Evolutionary conservation across 2,113 vertebrate genomes (phyloP), one percentile per base, ranked within the genome.

Genomic region (Hypomesus transpacificus): DNA sequence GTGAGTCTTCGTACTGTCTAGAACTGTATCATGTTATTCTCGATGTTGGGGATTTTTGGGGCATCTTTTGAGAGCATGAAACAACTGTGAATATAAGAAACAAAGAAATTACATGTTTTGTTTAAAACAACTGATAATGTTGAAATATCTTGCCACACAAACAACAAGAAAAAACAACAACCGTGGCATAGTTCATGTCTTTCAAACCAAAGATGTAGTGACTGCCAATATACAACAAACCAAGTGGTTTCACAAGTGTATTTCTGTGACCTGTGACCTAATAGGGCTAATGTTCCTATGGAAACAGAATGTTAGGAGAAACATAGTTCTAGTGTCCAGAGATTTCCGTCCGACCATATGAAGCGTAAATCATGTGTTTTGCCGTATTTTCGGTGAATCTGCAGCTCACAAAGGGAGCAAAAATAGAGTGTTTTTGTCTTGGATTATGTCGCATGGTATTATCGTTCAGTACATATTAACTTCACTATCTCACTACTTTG

Each of bases 141-240:
- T 62, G 26, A 17, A 34, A 34, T 28, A 14, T 63, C 61, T 34
- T 39, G 17, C 16, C 28, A 34, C 24, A 63, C 31, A 28, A 9
- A 63, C 28, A 28, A 34, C 61, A 31, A 21, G 24, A 28, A 71
- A 64, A n/a, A 81, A 75, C 64, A 69, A 76, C n/a, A 39, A 46
- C 18, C 39, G 64, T 17, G 64, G 39, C 64, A 66, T 51, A 52
- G 39, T 51, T 52, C 21, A 14, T 24, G 39, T 52, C 64, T 17
- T 22, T 68, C 61, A 79, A 86, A 86, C 76, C 76, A 78, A 87
- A 83, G 80, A 73, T 68, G 14, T 70, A 56, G 74, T 81, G 39
- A 82, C 57, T 74, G 68, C 66, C 56, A 82, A 76, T 75, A 63
- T 71, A 16, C 18, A 69, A 46, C 75, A 82, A 64, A 80, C 7